Evolutionary conservation across 1,140 invertebrate species (phyloP), one percentile per base, ranked within the genome.

Genomic region (Drosophila insularis): DNA sequence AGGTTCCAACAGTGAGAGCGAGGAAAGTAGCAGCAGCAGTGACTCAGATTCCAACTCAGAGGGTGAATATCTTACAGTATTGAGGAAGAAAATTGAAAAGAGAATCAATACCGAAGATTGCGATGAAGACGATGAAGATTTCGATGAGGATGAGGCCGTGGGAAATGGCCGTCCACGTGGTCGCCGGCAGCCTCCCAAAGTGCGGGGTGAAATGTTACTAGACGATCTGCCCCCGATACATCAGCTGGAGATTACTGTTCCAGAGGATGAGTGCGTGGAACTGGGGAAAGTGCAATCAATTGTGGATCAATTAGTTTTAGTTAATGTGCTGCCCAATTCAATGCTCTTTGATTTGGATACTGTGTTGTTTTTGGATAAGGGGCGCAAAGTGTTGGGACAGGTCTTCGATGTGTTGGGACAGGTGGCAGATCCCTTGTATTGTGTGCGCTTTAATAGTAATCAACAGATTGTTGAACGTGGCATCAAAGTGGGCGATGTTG

Each of bases 341-440:
- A 96, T 96, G 60, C 94, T 96, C 0, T 93, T 98, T 46, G 95
- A 98, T 93, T 91, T 98, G 60, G 97, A 98, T 62, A 96, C 96
- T 4, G 93, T 98, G 21, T 92, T 98, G 23, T 98, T 98, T 90
- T 73, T 96, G 43, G 95, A 96, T 7, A 93, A 94, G 87, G 96
- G 96, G 13, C 93, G 94, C 50, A 94, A 94, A 72, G 93, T 95
- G 2, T 91, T 97, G 0, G 97, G 97, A 2, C 93, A 95, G 80
- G 94, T 99, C 63, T 98, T 97, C 93, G 98, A 99, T 93, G 97
- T 98, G 4, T 95, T 98, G 92, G 98, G 98, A 4, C 94, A 93
- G 32, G 95, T 98, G 0, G 92, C 92, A 0, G 94, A 96, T 78
- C 97, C 97, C 0, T 93, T 95, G 78, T 98, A 98, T 92, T 95